Evolutionary conservation across 2,888 invertebrate species (phyloP).

Genomic region (Clanis bilineata): DNA sequence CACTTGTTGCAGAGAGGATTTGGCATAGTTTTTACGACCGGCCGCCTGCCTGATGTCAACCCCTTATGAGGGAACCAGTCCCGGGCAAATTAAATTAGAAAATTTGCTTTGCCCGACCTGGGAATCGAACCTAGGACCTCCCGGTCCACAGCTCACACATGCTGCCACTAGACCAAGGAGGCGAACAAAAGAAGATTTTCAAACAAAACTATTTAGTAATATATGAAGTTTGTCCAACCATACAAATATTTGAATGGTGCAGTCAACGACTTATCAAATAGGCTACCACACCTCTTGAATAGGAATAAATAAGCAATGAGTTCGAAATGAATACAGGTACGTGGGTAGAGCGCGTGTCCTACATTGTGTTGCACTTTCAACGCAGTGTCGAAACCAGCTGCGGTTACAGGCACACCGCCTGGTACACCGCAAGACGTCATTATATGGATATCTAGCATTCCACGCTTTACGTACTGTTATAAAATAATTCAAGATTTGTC

Average conservation of each 20-base stretch:
- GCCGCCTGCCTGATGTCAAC: too few relatives aligned
- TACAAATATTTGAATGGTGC: conserved; percentile 3
- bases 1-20: too few relatives aligned
- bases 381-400: conserved; percentile 50
- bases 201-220: too few relatives aligned
- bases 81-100: too few relatives aligned
- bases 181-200: too few relatives aligned
- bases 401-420: conserved; percentile 36
- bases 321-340: not conserved
- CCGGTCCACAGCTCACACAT: too few relatives aligned
- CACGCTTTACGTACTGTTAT: not conserved
- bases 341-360: conserved; percentile 28
- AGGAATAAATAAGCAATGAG: conserved; percentile 8
- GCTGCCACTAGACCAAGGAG: too few relatives aligned
- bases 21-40: too few relatives aligned
- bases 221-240: not conserved
- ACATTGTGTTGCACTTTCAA: conserved; percentile 47
- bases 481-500: not conserved
- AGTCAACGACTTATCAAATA: conserved; percentile 6
- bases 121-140: too few relatives aligned
- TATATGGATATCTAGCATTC: conserved; percentile 21
- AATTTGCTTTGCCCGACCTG: too few relatives aligned
- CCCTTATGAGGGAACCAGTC: too few relatives aligned
- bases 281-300: conserved; percentile 11
- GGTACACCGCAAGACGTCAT: conserved; percentile 37